Percentiles rank a stretch among this genome's conserved stretches.
Conservation (phyloP, 92 coral and sea anemone species). For the Chrysogorgia sp. region DNA sequence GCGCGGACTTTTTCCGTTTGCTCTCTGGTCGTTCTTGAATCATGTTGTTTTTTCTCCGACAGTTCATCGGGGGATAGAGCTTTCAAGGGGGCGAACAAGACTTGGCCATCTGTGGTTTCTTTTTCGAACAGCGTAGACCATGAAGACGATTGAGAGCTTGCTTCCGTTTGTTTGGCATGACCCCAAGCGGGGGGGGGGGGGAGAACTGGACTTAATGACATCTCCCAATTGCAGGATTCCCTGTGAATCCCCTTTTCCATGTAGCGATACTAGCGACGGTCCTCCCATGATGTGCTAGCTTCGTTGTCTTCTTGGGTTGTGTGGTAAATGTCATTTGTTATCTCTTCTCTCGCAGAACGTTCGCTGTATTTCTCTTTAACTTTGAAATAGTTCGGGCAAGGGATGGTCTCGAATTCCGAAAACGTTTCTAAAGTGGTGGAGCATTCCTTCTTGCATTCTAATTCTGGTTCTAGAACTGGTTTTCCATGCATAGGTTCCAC, state of each 20-base stretch:
- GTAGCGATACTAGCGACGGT: background rate
- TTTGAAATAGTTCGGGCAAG: slow-evolving; percentile 53
- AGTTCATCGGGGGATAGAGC: slow-evolving; percentile 37
- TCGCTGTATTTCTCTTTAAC: slow-evolving; percentile 35
- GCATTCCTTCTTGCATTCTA: no score
- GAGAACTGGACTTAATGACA: no score
- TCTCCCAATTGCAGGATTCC: background rate
- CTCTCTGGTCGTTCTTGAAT: slow-evolving; percentile 40
- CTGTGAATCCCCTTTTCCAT: slow-evolving; percentile 1
- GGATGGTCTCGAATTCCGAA: slow-evolving; percentile 26
- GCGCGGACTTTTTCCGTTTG: background rate
- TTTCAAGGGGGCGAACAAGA: no score
- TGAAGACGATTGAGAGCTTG: slow-evolving; percentile 44
- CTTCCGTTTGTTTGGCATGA: slow-evolving; percentile 50
- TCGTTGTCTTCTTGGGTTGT: slow-evolving; percentile 11
- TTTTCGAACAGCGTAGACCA: slow-evolving; percentile 24
- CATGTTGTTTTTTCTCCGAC: slow-evolving; percentile 45
- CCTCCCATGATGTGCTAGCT: background rate
- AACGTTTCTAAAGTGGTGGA: no score
- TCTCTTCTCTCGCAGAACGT: background rate
- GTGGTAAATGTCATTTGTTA: background rate
- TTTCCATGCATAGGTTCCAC: no score
- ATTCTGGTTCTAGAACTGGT: no score
- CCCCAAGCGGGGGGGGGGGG: no score
- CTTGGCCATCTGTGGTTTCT: slow-evolving; percentile 45